Percentiles rank a stretch among this genome's conserved stretches.
Conservation (phyloP, 1,140 invertebrate genomes). For the Atta colombica region DNA sequence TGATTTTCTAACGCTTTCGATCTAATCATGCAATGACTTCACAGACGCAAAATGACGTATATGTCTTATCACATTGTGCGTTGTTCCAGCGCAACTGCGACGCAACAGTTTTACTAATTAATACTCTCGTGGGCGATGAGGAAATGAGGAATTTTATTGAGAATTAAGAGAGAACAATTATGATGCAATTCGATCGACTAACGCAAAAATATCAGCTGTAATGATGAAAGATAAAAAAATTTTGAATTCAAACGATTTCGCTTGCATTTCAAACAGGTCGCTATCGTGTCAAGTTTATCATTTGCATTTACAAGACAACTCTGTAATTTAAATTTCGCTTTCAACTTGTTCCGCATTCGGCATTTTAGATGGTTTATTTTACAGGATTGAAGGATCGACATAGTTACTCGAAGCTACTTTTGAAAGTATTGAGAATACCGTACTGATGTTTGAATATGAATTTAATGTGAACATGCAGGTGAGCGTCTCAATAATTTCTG, state of each 20-base stretch:
- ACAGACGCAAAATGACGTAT: conserved; percentile 5
- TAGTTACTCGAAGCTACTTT: not conserved
- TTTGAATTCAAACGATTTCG: not conserved
- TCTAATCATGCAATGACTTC: conserved; percentile 7
- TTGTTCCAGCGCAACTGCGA: not conserved
- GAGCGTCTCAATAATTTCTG: not conserved
- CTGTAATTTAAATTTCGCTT: conserved; percentile 8
- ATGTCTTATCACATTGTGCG: not conserved
- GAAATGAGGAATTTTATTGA: conserved; percentile 3
- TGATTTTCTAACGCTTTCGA: not conserved
- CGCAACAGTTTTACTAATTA: not conserved
- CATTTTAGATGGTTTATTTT: not conserved
- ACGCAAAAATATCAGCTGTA: not conserved
- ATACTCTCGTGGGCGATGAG: not conserved
- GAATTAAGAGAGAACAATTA: not conserved
- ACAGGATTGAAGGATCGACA: not conserved
- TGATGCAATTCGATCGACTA: not conserved
- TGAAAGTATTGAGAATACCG: not conserved
- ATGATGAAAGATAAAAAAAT: not conserved
- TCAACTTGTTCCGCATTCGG: not conserved
- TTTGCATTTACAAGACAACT: conserved; percentile 19
- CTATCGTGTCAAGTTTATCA: not conserved
- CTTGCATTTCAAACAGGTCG: not conserved
- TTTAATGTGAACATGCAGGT: not conserved
- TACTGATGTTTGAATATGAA: not conserved